Evolutionary conservation across 2,797 vertebrate species (phyloP), one percentile per base, ranked within the genome.

Genomic region (Artibeus lituratus): DNA sequence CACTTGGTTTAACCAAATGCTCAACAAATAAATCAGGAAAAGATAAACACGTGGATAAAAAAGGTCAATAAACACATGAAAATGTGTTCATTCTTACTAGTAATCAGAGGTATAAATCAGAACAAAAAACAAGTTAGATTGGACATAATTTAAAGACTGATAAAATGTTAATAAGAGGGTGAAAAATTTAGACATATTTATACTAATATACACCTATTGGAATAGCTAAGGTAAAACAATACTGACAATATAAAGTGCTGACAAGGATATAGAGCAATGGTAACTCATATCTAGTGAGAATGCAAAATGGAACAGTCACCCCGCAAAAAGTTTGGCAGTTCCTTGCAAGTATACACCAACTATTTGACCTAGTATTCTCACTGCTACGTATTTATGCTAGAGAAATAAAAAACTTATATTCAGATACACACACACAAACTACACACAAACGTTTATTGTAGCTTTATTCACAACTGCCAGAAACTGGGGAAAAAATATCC

Each of bases 401-500:
- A 92, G 59, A 94, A 87, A 81, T 70, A n/a, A 90, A 97, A 97
- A 87, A 74, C 57, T 76, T 86, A 84, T 29, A 88, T 59, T 80
- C 37, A 73, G 10, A 51, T 7, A 32, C 7, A 7, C 12, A 82
- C 39, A 67, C 11, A 19, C 59, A 4, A 39, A 42, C 14, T 29
- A 0, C 29, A 24, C 70, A 21, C 44, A 44, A 72, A 26, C 89
- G 6, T 73, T 93, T 67, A 49, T 37, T 73, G 44, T 19, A 21
- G 26, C 59, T 62, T 29, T 62, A 62, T 62, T 62, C 26, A 32
- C 32, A 62, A 62, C 12, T 29, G 11, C 59, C 59, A 32, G 26
- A 32, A 62, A 32, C 59, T 29, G 59, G 59, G 57, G 4, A 15
- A 62, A 59, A 32, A 29, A 62, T 29, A 62, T 29, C 26, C 59